Evolutionary conservation across 2,113 vertebrate genomes (phyloP), one percentile per base, ranked within the genome.

Genomic region (rat (Rattus norvegicus)): DNA sequence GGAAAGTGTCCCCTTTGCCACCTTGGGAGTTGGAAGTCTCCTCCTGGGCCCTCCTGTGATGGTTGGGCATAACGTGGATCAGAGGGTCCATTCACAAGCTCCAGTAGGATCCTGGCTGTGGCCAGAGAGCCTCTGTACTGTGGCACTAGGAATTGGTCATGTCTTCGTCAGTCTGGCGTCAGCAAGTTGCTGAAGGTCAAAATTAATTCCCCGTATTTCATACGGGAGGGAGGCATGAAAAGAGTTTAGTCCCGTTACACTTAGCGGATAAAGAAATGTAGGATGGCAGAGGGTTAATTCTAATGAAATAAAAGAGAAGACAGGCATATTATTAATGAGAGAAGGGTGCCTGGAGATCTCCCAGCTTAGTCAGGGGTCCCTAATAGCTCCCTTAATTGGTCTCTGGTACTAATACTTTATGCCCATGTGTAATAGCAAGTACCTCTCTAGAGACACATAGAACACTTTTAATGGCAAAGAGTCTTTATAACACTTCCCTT

Each of bases 281-380:
- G 67, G 47, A 63, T 52, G 61, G 22, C 67, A 56, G 61, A 95
- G 43, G 81, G 91, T 91, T 96, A 63, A 92, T 83, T 86, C 89
- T 56, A 75, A 84, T 87, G 59, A 95, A 87, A 61, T 92, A 16
- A n/a, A 39, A 88, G 54, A 61, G 52, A 69, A 28, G 43, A 70
- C 43, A 80, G 52, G 52, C 30, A 11, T 43, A 56, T 56, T 70
- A 56, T 56, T 70, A 56, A 75, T 59, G 28, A 80, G 16, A 6
- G 33, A 63, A 33, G 19, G 76, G 61, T 56, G 70, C 7, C 47
- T 63, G 13, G 30, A 13, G 77, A 33, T 59, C 67, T 65, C 43
- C 12, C 61, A 65, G 39, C 52, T 81, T 67, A 52, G 47, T 79
- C 88, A 75, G 49, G 56, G 65, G 26, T 56, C 83, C 36, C 14